phyloP scores from a whole-genome alignment of 2,888 invertebrate species.

The Brenthis ino region DNA sequence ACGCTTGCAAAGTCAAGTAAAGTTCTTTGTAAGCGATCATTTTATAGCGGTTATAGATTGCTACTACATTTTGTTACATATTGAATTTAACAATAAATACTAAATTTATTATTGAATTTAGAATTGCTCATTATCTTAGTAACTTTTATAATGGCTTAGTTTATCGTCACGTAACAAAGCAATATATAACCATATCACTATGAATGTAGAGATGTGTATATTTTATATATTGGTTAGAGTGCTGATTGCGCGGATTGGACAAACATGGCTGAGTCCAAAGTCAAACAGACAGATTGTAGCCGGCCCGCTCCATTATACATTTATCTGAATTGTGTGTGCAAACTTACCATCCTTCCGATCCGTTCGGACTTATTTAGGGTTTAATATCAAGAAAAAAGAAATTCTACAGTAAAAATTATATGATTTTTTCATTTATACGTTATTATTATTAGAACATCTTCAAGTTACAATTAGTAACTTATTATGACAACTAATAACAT shows the following conservation, averaged over 20 bases:
- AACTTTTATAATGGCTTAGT: no score
- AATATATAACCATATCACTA: not conserved
- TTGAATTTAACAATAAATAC: not conserved
- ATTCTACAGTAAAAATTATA: not conserved
- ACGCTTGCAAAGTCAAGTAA: slow-evolving; percentile 31
- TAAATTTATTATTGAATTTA: not conserved
- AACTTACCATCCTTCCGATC: not conserved
- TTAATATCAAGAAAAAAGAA: not conserved
- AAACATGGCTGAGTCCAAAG: slow-evolving; percentile 59
- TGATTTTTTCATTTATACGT: not conserved
- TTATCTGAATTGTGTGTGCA: slow-evolving; percentile 29
- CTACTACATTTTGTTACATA: not conserved
- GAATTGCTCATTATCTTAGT: no score
- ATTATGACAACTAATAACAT: no score
- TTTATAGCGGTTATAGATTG: not conserved
- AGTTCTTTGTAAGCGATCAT: slow-evolving; percentile 25
- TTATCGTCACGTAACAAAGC: no score
- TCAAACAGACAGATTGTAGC: slow-evolving; percentile 48
- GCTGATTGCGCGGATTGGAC: slow-evolving; percentile 63
- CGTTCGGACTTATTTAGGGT: not conserved
- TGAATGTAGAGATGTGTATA: slow-evolving; percentile 13
- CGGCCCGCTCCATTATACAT: slow-evolving; percentile 29
- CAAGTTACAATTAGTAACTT: no score
- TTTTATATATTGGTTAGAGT: slow-evolving; percentile 34
- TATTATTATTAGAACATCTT: no score